Evolutionary conservation across 2,797 vertebrate species (phyloP), one percentile per base, ranked within the genome.

Genomic region (Sebastes kiyomatsui): DNA sequence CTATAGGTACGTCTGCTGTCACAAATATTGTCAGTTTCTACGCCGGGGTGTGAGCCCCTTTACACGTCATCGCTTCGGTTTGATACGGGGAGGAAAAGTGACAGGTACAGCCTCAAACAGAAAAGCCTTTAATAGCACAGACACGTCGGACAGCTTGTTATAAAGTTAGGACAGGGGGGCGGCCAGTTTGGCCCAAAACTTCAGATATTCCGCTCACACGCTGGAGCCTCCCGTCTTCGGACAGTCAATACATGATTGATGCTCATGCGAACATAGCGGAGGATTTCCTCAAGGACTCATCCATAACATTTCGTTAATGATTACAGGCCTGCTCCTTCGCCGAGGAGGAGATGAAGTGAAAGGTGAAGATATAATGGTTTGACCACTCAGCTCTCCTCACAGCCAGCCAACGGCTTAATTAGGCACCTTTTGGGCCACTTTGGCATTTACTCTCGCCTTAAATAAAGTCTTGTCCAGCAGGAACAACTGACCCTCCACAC

Each of bases 271-370:
- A 81, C 71, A 70, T 33, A 49, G 67, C 28, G 1, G 64, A 79
- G 81, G 49, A 85, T 80, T 85, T 87, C 84, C 83, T 82, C 61
- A 46, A 86, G 79, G 84, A 82, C 84, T 85, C 74, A 88, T 90
- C 80, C 83, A 70, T 88, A 87, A 85, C 82, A 72, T 87, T 82
- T 87, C 38, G n/a, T 61, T 88, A 88, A 87, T 84, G 83, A 90
- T 85, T 67, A 80, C 49, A 67, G 77, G 46, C 30, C 77, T 52
- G 79, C 59, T 65, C 42, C 28, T 49, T 80, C 20, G 10, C 75
- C 67, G 30, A 68, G 67, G 52, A 83, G 54, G 64, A 79, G 75
- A 78, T 70, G 65, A 79, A 76, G 78, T 69, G 65, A 91, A 84
- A 88, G 80, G 80, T 27, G 65, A 80, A 68, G 81, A 74, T 72